Evolutionary conservation across 2,888 invertebrate species (phyloP).

Genomic region (Linyphia triangularis): DNA sequence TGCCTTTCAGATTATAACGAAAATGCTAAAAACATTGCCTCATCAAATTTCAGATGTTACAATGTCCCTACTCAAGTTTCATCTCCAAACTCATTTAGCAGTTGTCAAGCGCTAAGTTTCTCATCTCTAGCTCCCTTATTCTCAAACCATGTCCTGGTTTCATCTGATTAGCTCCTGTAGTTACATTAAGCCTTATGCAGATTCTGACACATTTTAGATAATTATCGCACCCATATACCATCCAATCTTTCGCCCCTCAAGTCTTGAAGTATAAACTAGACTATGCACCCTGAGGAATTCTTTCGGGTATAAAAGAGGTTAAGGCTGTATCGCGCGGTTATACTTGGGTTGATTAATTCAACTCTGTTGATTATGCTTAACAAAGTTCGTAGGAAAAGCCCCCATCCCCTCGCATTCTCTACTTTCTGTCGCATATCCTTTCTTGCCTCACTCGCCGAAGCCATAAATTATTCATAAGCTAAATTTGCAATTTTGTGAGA

Average conservation of each 20-base stretch:
- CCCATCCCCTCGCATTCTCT: conserved; percentile 41
- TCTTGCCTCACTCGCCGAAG: conserved; percentile 67
- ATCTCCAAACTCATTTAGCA: no score
- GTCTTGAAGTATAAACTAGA: conserved; percentile 47
- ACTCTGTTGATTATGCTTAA: conserved; percentile 66
- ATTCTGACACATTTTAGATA: conserved; percentile 62
- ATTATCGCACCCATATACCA: conserved; percentile 56
- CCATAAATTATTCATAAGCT: conserved; percentile 72
- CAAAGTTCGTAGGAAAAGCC: conserved; percentile 53
- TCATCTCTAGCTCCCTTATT: conserved; percentile 34
- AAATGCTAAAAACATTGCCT: no score
- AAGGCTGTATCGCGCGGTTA: conserved; percentile 45
- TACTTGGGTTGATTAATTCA: conserved; percentile 65
- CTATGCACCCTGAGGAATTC: conserved; percentile 30
- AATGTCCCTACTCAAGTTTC: no score
- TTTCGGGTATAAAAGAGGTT: conserved; percentile 63
- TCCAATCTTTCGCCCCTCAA: conserved; percentile 36
- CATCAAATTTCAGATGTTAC: no score
- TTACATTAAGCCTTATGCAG: conserved; percentile 52
- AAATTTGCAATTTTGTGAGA: conserved; percentile 74
- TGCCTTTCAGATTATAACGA: neutral
- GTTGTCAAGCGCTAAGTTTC: no score
- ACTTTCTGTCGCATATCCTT: conserved; percentile 41
- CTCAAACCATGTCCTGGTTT: conserved; percentile 38
- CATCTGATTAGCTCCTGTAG: conserved; percentile 41